Base-by-base conservation (phyloP, 1,140 invertebrate species). In the Caerostris darwini region DNA sequence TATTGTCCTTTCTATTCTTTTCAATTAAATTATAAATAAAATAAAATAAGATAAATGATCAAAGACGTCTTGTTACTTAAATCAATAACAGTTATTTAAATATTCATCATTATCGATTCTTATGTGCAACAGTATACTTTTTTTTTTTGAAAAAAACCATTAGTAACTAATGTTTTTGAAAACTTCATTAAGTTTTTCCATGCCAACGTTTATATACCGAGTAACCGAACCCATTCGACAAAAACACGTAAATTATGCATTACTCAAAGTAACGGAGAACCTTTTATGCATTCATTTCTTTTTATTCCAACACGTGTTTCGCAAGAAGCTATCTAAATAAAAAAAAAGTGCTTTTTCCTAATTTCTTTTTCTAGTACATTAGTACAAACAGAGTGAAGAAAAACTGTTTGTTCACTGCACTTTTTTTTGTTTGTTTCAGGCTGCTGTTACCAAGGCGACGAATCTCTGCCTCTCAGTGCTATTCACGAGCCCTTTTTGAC, bases 401-500 rank as follows among this genome's bases (percentile, higher is more conserved):
- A 83, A 82, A 5, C 17, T 83, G 54, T 54, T 71, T 71, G 69
- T 50, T 71, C 34, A 71, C 8, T 71, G 19, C 7, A 71, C 8
- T 57, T 58, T 59, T 81, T 90, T 59, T 81, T 59, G 56, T 92
- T 57, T 58, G 10, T 81, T 58, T 92, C 59, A 92, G 90, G 77
- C 56, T 92, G 59, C 53, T 92, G 90, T 92, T 92, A 54, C 81
- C 90, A 59, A 83, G 90, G 90, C 56, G 81, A 92, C 17, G 90
- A 92, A 83, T 58, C 77, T 19, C 57, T 19, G n/a, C 34, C 90
- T 7, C 58, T 90, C 69, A 89, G 34, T 34, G 54, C 14, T 61
- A 64, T 58, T 56, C n/a, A 53, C 71, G 54, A 58, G 81, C 57
- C 34, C 14, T 17, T 54, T 67, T 54, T 90, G 88, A 77, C 77